Evolutionary conservation across 2,113 vertebrate genomes (phyloP).

Genomic region (Elephantulus edwardii): DNA sequence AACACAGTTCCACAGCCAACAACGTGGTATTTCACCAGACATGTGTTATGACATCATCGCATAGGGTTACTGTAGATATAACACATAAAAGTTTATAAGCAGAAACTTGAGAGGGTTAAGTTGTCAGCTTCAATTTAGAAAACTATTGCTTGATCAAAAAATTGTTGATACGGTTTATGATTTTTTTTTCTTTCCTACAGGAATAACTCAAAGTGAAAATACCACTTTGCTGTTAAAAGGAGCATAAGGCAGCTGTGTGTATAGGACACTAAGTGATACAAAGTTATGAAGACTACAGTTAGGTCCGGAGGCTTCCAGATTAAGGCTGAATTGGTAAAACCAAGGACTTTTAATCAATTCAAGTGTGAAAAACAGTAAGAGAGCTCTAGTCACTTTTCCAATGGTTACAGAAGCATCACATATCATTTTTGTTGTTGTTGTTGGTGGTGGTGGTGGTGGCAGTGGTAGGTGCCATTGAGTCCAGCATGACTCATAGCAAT

Average conservation of each 20-base stretch:
- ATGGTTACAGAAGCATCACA: neutral
- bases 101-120: constrained; percentile 48
- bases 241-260: neutral
- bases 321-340: neutral
- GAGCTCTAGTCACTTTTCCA: neutral
- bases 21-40: neutral
- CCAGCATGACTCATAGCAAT: too few species aligned
- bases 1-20: neutral
- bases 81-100: constrained; percentile 36
- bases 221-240: neutral
- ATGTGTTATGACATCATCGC: constrained; percentile 28
- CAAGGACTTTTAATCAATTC: neutral
- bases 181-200: constrained; percentile 34
- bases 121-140: constrained; percentile 31
- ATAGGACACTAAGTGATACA: neutral
- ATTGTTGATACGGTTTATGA: neutral
- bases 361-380: constrained; percentile 8
- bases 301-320: neutral
- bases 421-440: too few species aligned
- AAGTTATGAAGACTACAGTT: neutral
- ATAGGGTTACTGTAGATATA: constrained; percentile 13
- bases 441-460: too few species aligned
- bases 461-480: too few species aligned
- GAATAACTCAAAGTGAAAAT: constrained; percentile 53
- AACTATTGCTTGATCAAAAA: constrained; percentile 39